phyloP scores from a whole-genome alignment of 1,140 invertebrate species.

The Metopolophium dirhodum region DNA sequence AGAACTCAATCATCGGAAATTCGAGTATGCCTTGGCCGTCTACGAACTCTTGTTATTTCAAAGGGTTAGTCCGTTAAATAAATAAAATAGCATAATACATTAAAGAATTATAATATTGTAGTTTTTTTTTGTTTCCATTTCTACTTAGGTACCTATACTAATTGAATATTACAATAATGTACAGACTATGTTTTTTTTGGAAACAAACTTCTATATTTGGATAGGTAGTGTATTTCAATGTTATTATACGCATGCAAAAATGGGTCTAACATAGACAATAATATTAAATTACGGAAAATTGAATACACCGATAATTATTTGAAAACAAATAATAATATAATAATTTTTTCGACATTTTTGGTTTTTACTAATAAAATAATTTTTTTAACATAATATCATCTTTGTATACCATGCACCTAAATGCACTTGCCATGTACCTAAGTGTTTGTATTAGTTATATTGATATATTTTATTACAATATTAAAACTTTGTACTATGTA shows the following conservation, averaged over 20 bases:
- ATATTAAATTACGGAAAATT: neutral
- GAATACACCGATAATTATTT: neutral
- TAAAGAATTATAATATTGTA: neutral
- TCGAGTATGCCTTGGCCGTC: neutral
- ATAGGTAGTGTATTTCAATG: too few relatives aligned
- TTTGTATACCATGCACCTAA: neutral
- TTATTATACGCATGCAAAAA: too few relatives aligned
- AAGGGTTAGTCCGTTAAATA: neutral
- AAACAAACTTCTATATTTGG: neutral
- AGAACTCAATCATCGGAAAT: conserved; percentile 1
- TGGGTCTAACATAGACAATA: neutral
- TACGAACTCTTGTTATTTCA: neutral
- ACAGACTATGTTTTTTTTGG: neutral
- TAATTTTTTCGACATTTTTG: too few relatives aligned
- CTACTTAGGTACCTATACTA: neutral
- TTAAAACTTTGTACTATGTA: neutral
- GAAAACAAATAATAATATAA: too few relatives aligned
- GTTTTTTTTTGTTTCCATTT: conserved; percentile 2
- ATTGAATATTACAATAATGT: neutral
- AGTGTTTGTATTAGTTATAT: neutral
- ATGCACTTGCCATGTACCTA: too few relatives aligned
- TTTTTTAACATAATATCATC: too few relatives aligned
- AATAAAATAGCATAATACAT: conserved; percentile 1
- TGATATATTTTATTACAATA: neutral
- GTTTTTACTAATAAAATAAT: neutral